These are phyloP conservation scores for Deroptyus accipitrinus DNA, from an alignment of 2,113 vertebrate genomes.

Conservation along the genomic window DNA sequence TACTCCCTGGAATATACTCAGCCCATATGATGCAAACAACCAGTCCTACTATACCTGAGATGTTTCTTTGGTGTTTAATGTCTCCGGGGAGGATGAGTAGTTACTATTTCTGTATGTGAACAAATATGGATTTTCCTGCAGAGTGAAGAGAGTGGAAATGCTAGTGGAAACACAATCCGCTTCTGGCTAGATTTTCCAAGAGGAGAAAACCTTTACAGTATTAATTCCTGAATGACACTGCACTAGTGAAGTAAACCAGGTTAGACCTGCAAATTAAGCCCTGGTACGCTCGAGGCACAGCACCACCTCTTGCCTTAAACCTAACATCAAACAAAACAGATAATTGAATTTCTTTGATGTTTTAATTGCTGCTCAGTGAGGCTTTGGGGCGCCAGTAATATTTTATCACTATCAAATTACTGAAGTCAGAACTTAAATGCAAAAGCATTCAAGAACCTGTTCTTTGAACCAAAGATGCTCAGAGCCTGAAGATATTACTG, in stretches of 20 bases:
- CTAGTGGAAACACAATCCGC: background rate
- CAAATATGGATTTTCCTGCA: constrained; percentile 72
- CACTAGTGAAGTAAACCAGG: background rate
- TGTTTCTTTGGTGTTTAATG: background rate
- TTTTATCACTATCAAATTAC: background rate
- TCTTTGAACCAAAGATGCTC: background rate
- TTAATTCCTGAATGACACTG: background rate
- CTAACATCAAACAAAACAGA: background rate
- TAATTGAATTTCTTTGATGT: background rate
- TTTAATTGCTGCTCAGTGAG: constrained; percentile 12
- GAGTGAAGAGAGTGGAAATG: background rate
- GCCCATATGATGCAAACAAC: background rate
- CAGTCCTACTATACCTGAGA: constrained; percentile 59
- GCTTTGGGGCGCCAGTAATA: background rate
- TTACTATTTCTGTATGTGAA: constrained; percentile 77
- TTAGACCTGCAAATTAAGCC: constrained; percentile 5
- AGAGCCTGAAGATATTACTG: background rate
- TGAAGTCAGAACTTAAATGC: background rate
- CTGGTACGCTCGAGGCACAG: background rate
- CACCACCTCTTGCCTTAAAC: background rate
- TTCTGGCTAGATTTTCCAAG: background rate
- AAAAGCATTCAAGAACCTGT: background rate
- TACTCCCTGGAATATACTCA: background rate
- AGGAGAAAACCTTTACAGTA: background rate
- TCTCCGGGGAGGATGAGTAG: background rate